Percentiles rank a stretch among this genome's conserved stretches.
phyloP scores from a whole-genome alignment of 2,888 invertebrate genomes.

The Drosophila cognata region DNA sequence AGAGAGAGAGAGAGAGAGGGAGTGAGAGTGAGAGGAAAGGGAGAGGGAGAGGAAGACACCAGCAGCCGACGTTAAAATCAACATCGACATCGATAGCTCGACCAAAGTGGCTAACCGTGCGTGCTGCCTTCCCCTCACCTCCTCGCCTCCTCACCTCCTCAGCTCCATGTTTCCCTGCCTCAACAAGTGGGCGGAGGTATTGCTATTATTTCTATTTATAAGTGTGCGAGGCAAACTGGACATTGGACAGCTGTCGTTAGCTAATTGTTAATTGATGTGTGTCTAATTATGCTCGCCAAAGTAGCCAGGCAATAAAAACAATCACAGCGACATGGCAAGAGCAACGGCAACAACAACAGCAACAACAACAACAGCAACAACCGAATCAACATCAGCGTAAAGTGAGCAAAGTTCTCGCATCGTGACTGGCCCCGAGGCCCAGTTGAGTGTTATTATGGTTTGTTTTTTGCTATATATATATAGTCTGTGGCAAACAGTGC shows the following conservation, averaged over 20 bases:
- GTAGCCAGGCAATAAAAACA: conserved; percentile 80
- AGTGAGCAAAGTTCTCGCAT: conserved; percentile 42
- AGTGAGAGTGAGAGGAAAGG: neutral
- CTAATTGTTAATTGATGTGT: conserved; percentile 84
- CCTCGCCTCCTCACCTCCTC: neutral
- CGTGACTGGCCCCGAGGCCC: conserved; percentile 34
- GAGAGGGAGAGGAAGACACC: neutral
- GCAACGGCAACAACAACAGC: conserved; percentile 22
- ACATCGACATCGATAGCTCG: conserved; percentile 69
- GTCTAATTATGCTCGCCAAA: conserved; percentile 80
- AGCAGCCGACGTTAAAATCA: conserved; percentile 21
- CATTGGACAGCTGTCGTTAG: conserved; percentile 67
- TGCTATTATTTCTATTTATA: conserved; percentile 57
- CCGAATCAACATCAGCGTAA: neutral
- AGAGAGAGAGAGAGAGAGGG: neutral
- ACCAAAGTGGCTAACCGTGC: conserved; percentile 64
- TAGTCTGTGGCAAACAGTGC: neutral
- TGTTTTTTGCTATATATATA: neutral
- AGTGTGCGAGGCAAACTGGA: conserved; percentile 33
- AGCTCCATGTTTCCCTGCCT: neutral
- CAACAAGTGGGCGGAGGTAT: conserved; percentile 49
- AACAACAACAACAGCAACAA: conserved; percentile 7
- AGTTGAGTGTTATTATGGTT: neutral
- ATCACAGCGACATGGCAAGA: conserved; percentile 54
- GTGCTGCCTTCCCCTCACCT: neutral